Evolutionary conservation across 2,797 vertebrate species (phyloP).

Genomic region (Parotocinclus haroldoi): DNA sequence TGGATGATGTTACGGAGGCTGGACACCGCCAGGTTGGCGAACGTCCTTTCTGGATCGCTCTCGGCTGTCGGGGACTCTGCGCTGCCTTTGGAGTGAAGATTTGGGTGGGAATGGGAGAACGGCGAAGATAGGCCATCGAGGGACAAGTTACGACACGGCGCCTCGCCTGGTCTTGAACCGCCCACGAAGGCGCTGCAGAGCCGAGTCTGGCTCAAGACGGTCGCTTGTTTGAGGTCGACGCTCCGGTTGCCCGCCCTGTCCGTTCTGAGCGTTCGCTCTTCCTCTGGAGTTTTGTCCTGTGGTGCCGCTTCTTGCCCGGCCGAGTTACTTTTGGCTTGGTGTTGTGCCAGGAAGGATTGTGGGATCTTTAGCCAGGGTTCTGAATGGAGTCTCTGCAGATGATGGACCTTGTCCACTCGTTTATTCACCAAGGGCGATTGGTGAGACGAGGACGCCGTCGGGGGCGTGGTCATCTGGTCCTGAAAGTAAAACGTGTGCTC

Average conservation of each 20-base stretch:
- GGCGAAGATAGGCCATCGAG: conserved; percentile 67
- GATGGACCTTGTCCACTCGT: conserved; percentile 58
- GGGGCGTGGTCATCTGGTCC: too few relatives aligned
- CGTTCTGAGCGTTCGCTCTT: conserved; percentile 63
- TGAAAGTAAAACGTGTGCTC: conserved; percentile 70
- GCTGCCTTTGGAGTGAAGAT: conserved; percentile 57
- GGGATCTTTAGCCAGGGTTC: conserved; percentile 81
- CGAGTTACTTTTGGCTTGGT: conserved; percentile 60
- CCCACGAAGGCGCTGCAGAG: conserved; percentile 43
- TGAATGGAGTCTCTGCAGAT: conserved; percentile 72
- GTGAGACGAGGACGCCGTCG: conserved; percentile 61
- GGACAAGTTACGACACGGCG: conserved; percentile 61
- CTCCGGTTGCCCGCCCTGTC: conserved; percentile 63
- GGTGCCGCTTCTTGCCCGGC: conserved; percentile 69
- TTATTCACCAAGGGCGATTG: conserved; percentile 46
- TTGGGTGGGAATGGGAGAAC: conserved; percentile 54
- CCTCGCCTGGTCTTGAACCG: conserved; percentile 34
- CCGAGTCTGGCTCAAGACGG: conserved; percentile 57
- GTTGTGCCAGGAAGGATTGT: conserved; percentile 60
- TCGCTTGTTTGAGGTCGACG: conserved; percentile 66
- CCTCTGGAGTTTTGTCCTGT: conserved; percentile 62
- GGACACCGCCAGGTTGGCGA: conserved; percentile 67
- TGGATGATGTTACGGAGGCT: conserved; percentile 70
- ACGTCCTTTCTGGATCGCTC: conserved; percentile 55
- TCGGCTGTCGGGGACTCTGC: conserved; percentile 50